Evolutionary conservation across 1,140 invertebrate species (phyloP).

Genomic region (Hypsibius dujardini): DNA sequence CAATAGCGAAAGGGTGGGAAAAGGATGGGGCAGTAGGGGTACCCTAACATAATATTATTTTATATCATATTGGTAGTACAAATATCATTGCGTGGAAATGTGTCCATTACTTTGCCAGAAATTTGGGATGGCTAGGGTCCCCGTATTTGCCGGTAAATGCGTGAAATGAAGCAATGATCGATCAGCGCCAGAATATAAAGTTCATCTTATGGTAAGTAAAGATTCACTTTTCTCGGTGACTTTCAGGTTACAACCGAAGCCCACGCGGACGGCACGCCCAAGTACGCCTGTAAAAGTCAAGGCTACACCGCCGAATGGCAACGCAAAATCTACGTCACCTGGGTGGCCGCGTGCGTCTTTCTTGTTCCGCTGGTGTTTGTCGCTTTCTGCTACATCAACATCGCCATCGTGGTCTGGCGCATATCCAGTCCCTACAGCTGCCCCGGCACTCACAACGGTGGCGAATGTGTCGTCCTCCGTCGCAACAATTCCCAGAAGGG

Average conservation of each 20-base stretch:
- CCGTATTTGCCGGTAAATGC: too few relatives aligned
- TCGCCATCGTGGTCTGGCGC: slow-evolving; percentile 34
- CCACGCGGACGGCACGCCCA: slow-evolving; percentile 25
- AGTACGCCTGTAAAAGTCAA: slow-evolving; percentile 29
- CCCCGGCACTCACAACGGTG: not conserved
- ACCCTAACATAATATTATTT: too few relatives aligned
- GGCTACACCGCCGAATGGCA: slow-evolving; percentile 37
- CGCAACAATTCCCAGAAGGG: slow-evolving; percentile 19
- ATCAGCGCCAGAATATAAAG: not conserved
- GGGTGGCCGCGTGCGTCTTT: slow-evolving; percentile 33
- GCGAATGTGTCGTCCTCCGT: not conserved
- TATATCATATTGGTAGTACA: too few relatives aligned
- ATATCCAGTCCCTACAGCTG: not conserved
- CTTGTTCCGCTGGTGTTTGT: slow-evolving; percentile 33
- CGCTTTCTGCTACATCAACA: slow-evolving; percentile 35
- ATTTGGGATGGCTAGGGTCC: too few relatives aligned
- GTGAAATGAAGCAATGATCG: too few relatives aligned
- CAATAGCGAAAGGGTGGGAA: too few relatives aligned
- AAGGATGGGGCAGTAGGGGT: too few relatives aligned
- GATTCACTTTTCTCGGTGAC: too few relatives aligned
- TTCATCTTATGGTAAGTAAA: not conserved
- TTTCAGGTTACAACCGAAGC: slow-evolving; percentile 26
- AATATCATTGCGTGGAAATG: too few relatives aligned
- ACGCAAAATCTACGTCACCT: slow-evolving; percentile 34
- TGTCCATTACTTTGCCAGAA: too few relatives aligned